A percentile compares a stretch with the other conserved stretches of the same genome.
phyloP scores from a whole-genome alignment of 2,797 vertebrate species.

The Halcyon chelicuti region DNA sequence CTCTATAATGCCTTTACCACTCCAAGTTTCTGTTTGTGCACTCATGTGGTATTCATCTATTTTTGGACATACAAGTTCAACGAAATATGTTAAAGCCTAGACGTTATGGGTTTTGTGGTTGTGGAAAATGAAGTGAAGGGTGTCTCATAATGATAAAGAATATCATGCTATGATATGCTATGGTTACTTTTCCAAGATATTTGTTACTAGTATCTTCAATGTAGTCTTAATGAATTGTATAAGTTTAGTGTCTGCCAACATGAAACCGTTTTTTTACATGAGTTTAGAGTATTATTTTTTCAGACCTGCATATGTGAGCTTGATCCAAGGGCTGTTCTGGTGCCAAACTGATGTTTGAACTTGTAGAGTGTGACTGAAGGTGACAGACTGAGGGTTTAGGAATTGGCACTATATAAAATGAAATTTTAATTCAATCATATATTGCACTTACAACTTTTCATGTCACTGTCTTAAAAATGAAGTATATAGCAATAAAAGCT shows the following conservation, averaged over 20 bases:
- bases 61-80: neutral
- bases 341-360: neutral
- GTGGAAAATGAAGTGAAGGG: neutral
- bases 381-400: neutral
- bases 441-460: neutral
- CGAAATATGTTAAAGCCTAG: neutral
- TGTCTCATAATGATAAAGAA: neutral
- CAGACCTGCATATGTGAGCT: neutral
- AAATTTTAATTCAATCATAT: slow-evolving; percentile 13
- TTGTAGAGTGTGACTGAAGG: neutral
- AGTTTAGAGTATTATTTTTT: neutral
- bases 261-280: neutral
- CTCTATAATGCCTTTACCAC: neutral
- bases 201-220: neutral
- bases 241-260: neutral
- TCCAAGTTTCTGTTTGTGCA: neutral
- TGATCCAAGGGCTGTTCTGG: neutral
- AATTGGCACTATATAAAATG: neutral
- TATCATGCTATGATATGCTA: neutral
- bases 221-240: neutral
- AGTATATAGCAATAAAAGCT: neutral
- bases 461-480: neutral
- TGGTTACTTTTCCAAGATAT: neutral
- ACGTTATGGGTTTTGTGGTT: rapidly evolving
- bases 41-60: neutral